A percentile compares a stretch with the other conserved stretches of the same genome.
phyloP scores from a whole-genome alignment of 1,140 invertebrate species.

The Wiebesia pumilae region DNA sequence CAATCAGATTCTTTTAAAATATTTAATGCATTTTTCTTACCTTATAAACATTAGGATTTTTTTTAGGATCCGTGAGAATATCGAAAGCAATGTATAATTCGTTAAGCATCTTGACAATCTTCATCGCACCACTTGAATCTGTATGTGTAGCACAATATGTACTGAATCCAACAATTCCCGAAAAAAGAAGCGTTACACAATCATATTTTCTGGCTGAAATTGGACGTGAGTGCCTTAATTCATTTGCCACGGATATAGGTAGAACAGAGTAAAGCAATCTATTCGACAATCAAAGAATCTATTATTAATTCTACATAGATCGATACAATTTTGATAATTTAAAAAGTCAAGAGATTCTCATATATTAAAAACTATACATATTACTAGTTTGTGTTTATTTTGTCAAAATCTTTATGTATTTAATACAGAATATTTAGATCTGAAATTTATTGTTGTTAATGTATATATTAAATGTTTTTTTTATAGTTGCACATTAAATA shows the following conservation, averaged over 20 bases:
- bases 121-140: slow-evolving; percentile 91
- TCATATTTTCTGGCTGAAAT: slow-evolving; percentile 91
- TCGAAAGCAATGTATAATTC: slow-evolving; percentile 94
- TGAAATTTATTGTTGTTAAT: too few species aligned
- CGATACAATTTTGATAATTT: too few species aligned
- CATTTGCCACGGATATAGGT: slow-evolving; percentile 93
- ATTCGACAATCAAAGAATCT: background rate
- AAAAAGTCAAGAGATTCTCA: too few species aligned
- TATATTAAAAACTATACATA: too few species aligned
- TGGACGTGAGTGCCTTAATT: slow-evolving; percentile 91
- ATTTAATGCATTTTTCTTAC: slow-evolving; percentile 73
- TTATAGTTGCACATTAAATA: too few species aligned
- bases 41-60: slow-evolving; percentile 96
- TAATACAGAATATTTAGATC: too few species aligned
- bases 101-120: slow-evolving; percentile 94
- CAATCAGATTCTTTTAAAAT: background rate
- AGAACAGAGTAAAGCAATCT: slow-evolving; percentile 95
- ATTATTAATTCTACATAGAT: too few species aligned
- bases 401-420: too few species aligned
- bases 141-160: slow-evolving; percentile 90
- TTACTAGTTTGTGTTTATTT: too few species aligned
- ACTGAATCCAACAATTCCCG: slow-evolving; percentile 94
- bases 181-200: slow-evolving; percentile 93
- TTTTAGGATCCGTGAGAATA: slow-evolving; percentile 91
- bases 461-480: too few species aligned